phyloP scores from a whole-genome alignment of 2,888 invertebrate genomes.

The Sycophila texana region DNA sequence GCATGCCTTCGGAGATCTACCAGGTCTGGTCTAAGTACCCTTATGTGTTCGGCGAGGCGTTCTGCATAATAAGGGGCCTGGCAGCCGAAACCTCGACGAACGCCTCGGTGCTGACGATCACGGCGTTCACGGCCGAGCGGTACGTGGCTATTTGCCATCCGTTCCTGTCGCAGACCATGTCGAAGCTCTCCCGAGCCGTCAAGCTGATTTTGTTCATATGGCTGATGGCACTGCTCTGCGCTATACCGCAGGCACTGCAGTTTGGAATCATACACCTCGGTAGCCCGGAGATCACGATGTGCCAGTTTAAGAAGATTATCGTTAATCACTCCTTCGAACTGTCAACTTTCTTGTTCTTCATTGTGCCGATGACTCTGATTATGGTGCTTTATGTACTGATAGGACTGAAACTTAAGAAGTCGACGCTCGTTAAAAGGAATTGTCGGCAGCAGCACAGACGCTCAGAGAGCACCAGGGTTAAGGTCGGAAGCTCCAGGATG shows the following conservation, averaged over 20 bases:
- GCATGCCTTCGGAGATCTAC: conserved; percentile 79
- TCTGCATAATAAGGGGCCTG: conserved; percentile 77
- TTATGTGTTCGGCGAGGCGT: conserved; percentile 78
- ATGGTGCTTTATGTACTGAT: conserved; percentile 79
- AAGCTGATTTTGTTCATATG: conserved; percentile 89
- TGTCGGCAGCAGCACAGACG: conserved; percentile 55
- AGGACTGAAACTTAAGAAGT: conserved; percentile 77
- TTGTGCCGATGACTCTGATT: conserved; percentile 80
- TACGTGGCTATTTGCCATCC: conserved; percentile 85
- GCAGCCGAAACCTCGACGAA: conserved; percentile 79
- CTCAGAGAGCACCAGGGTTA: conserved; percentile 50
- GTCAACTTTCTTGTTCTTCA: conserved; percentile 81
- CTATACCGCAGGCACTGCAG: conserved; percentile 83
- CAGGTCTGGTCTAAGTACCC: conserved; percentile 76
- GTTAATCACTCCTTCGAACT: conserved; percentile 78
- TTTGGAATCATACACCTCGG: conserved; percentile 75
- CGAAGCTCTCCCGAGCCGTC: conserved; percentile 89
- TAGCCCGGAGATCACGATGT: conserved; percentile 76
- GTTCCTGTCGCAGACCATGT: conserved; percentile 87
- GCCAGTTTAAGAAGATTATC: conserved; percentile 74
- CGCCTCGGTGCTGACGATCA: conserved; percentile 79
- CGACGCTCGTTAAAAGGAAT: conserved; percentile 75
- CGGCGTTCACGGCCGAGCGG: conserved; percentile 84
- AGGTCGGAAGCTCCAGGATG: conserved; percentile 61
- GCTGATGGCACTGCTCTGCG: conserved; percentile 85